Evolutionary conservation across 2,113 vertebrate genomes (phyloP).

Genomic region (Pyxicephalus adspersus): DNA sequence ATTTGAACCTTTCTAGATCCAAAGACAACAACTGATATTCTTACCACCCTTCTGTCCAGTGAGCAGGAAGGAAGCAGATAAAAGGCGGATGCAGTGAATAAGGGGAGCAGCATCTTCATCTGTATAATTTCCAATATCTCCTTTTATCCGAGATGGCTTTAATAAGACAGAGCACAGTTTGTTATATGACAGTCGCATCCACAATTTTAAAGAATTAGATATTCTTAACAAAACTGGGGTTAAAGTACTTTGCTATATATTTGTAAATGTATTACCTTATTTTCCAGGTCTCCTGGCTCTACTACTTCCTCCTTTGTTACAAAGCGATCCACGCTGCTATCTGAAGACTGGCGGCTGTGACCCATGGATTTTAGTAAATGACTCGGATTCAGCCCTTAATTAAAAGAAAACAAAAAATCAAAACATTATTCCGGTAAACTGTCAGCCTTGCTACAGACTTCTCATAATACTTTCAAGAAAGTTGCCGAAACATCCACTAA

Average conservation of each 20-base stretch:
- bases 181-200: not conserved
- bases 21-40: conserved; percentile 6
- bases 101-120: conserved; percentile 82
- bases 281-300: conserved; percentile 81
- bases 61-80: conserved; percentile 91
- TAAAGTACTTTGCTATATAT: no score
- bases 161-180: not conserved
- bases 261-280: conserved; percentile 76
- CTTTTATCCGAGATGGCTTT: conserved; percentile 88
- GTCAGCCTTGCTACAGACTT: not conserved
- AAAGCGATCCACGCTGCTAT: conserved; percentile 85
- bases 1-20: not conserved
- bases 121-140: conserved; percentile 88
- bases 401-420: not conserved
- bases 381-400: conserved; percentile 84
- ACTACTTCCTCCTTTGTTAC: conserved; percentile 81
- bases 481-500: no score
- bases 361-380: conserved; percentile 79
- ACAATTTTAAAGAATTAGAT: no score
- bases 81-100: conserved; percentile 89
- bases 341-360: conserved; percentile 89
- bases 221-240: no score
- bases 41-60: conserved; percentile 88
- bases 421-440: not conserved
- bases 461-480: no score